Conservation (phyloP, 2,797 vertebrate species). For the Melanotaenia parkinsoni region DNA sequence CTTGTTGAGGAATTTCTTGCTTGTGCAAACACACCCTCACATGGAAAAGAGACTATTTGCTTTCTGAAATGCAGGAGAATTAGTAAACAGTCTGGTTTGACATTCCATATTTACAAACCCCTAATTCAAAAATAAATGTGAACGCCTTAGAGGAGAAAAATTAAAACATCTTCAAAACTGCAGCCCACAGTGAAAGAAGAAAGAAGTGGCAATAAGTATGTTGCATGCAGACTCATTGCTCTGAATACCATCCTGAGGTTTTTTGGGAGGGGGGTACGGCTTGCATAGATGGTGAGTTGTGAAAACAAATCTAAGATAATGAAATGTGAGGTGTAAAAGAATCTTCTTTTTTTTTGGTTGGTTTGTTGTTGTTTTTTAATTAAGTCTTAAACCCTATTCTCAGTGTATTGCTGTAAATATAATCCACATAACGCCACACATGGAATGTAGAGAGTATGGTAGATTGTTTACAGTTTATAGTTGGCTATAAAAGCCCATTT, state of each 20-base stretch:
- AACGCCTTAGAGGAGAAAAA: background rate
- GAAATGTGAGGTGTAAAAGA: slow-evolving; percentile 22
- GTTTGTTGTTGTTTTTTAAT: background rate
- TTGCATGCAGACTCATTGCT: slow-evolving; percentile 28
- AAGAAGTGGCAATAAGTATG: slow-evolving; percentile 9
- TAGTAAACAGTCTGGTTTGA: slow-evolving; percentile 1
- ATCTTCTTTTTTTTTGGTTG: background rate
- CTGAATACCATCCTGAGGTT: slow-evolving; percentile 63
- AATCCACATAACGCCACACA: slow-evolving; percentile 18
- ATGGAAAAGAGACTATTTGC: no score
- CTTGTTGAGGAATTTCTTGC: slow-evolving; percentile 2
- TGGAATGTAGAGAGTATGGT: slow-evolving; percentile 57
- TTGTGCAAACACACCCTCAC: background rate
- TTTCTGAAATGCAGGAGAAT: background rate
- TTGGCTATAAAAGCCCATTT: slow-evolving; percentile 8
- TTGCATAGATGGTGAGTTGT: slow-evolving; percentile 68
- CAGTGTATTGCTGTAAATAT: slow-evolving; percentile 11
- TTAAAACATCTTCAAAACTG: slow-evolving; percentile 1
- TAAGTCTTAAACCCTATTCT: background rate
- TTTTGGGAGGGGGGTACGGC: slow-evolving; percentile 7
- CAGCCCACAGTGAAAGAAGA: background rate
- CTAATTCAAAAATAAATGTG: background rate
- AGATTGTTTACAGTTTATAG: slow-evolving; percentile 26
- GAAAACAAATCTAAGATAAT: slow-evolving; percentile 10
- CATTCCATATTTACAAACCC: slow-evolving; percentile 19